Base-by-base conservation (phyloP, 2,113 vertebrate species). In the Picathartes gymnocephalus region DNA sequence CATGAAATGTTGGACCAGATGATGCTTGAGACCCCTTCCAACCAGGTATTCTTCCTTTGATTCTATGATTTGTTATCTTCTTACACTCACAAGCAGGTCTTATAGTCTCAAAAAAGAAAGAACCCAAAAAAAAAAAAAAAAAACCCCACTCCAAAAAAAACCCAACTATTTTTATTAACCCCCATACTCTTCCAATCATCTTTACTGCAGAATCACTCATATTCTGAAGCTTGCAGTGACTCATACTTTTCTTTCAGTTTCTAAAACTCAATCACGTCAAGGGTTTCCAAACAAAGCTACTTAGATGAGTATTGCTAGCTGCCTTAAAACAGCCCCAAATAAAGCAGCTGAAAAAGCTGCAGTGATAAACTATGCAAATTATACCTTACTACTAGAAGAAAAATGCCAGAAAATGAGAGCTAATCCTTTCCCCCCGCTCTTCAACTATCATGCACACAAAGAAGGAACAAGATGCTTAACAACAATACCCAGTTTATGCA, bases 361-460 rank as follows among this genome's bases (percentile, higher is more conserved):
- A 70, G 39, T 81, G 78, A 90, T 90, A 97, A 97, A 33, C 56
- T 93, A 94, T 95, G 92, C 81, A 97, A 96, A 95, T 95, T 92
- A 83, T 82, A 91, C 90, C 71, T 93, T 92, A 60, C 44, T 66
- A 71, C 21, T 44, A 42, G 57, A 90, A 92, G 45, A 85, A 96
- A 91, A 93, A 83, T 81, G 28, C 71, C 23, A 86, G 45, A 87
- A 95, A 93, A 95, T 68, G 30, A 58, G 47, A 78, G 27, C 50
- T 86, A 93, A 90, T 79, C 50, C 39, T 89, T 42, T 83, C 9
- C 35, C 42, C 45, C 21, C 3, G 57, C 69, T 73, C 81, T 71
- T 91, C 64, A 85, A 53, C 42, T 87, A 73, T 60, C 39, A 69
- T 80, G 42, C 57, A 86, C 72, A 60, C 20, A 94, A 94, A 92